phyloP scores from a whole-genome alignment of 1,140 invertebrate genomes.

The Luehdorfia chinensis region DNA sequence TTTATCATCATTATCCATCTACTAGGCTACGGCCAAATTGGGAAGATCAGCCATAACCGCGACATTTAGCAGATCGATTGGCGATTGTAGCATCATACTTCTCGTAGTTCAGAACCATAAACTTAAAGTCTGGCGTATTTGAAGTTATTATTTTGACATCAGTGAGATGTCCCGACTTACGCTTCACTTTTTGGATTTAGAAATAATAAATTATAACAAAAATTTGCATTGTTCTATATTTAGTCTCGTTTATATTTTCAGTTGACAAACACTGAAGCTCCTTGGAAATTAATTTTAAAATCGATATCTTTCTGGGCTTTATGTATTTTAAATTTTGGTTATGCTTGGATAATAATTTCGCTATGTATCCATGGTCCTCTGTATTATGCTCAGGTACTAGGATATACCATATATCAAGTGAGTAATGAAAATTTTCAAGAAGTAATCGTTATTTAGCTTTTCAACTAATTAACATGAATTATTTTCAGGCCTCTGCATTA shows the following conservation, averaged over 20 bases:
- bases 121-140: too few relatives aligned
- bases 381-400: conserved; percentile 47
- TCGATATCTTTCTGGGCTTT: conserved; percentile 60
- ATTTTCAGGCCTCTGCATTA: conserved; percentile 48
- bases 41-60: too few relatives aligned
- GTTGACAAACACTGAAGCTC: conserved; percentile 55
- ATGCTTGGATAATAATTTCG: conserved; percentile 65
- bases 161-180: too few relatives aligned
- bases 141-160: too few relatives aligned
- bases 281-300: conserved; percentile 56
- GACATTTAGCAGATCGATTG: too few relatives aligned
- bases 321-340: conserved; percentile 61
- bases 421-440: conserved; percentile 24
- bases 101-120: too few relatives aligned
- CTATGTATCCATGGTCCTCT: conserved; percentile 58
- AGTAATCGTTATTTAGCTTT: conserved; percentile 6
- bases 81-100: too few relatives aligned
- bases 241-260: conserved; percentile 34
- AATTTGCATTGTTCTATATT: too few relatives aligned
- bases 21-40: too few relatives aligned
- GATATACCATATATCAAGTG: conserved; percentile 56
- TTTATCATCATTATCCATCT: too few relatives aligned
- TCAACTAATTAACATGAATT: not conserved
- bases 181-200: too few relatives aligned
- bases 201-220: too few relatives aligned